Evolutionary conservation across 2,888 invertebrate genomes (phyloP).

Genomic region (Machimus atricapillus): DNA sequence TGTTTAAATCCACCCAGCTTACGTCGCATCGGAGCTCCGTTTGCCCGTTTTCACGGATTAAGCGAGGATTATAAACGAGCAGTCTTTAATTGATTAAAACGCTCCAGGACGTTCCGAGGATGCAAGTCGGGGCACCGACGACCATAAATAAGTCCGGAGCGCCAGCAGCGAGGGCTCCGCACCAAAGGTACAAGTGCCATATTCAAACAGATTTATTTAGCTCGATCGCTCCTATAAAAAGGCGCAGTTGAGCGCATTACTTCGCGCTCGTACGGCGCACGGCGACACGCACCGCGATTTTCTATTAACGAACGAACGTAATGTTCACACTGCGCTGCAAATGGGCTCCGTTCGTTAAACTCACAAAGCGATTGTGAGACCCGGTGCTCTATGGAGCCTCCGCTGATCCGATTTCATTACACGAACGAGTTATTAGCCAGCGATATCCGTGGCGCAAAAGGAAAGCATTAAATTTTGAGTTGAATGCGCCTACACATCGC

Average conservation of each 20-base stretch:
- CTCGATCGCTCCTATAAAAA: conserved; percentile 6
- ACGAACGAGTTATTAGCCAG: not conserved
- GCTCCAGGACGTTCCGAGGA: conserved; percentile 22
- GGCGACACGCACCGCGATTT: not conserved
- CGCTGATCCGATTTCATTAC: not conserved
- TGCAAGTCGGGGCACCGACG: not conserved
- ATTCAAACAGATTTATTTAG: conserved; percentile 30
- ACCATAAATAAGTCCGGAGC: conserved; percentile 4
- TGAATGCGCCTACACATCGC: not conserved
- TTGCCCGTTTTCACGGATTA: conserved; percentile 8
- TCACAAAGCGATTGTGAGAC: not conserved
- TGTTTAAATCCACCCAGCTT: not conserved
- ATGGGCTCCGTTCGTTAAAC: not conserved
- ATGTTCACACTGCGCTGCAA: not conserved
- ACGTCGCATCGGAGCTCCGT: not conserved
- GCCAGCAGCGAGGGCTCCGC: not conserved
- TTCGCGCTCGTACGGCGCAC: not conserved
- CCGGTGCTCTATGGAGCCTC: not conserved
- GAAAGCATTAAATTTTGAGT: not conserved
- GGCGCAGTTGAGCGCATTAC: conserved; percentile 12
- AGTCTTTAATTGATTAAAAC: conserved; percentile 27
- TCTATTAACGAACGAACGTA: not conserved
- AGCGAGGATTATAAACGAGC: conserved; percentile 20
- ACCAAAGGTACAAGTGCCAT: not conserved
- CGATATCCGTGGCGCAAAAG: not conserved